phyloP scores from a whole-genome alignment of 2,888 invertebrate genomes.

The Eulithis testata region DNA sequence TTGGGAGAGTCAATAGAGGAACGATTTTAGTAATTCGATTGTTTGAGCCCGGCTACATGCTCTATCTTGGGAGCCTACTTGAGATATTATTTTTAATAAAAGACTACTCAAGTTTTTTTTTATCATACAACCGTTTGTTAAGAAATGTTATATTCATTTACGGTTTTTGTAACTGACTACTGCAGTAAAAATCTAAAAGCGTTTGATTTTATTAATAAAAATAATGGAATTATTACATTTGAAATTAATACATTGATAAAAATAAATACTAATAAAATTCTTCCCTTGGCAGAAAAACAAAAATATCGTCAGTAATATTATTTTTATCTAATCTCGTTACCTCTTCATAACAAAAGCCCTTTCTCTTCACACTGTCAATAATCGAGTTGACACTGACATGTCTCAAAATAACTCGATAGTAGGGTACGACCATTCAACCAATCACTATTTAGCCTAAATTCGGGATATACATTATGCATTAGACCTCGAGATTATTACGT shows the following conservation, averaged over 20 bases:
- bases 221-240: too few species aligned
- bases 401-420: constrained; percentile 24
- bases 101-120: too few species aligned
- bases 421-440: constrained; percentile 19
- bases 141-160: too few species aligned
- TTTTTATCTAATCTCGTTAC: neutral
- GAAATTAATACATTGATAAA: too few species aligned
- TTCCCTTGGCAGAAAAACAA: neutral
- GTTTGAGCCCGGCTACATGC: constrained; percentile 11
- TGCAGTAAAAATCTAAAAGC: too few species aligned
- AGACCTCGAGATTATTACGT: constrained; percentile 42
- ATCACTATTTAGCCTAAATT: constrained; percentile 36
- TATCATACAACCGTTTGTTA: too few species aligned
- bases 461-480: constrained; percentile 44
- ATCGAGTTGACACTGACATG: constrained; percentile 14
- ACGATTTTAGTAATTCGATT: constrained; percentile 23
- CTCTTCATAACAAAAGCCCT: constrained; percentile 8
- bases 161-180: too few species aligned
- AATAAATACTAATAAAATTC: neutral
- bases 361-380: constrained; percentile 16
- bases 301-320: neutral
- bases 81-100: neutral
- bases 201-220: too few species aligned
- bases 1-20: constrained; percentile 27
- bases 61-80: neutral